phyloP scores from a whole-genome alignment of 2,113 vertebrate species.

The Merops nubicus region DNA sequence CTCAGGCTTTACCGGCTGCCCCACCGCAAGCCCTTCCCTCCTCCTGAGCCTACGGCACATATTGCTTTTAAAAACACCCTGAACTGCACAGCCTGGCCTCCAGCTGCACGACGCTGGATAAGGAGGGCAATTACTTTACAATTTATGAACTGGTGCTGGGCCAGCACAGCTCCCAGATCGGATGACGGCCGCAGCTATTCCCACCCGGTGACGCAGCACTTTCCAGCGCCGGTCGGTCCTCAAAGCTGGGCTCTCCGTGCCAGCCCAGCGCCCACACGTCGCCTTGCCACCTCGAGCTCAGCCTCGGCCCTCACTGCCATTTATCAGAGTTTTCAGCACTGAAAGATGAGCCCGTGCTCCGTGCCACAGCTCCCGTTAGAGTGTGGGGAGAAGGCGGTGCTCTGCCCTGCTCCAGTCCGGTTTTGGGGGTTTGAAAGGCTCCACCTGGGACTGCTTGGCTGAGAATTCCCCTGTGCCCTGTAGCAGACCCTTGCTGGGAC shows the following conservation, averaged over 20 bases:
- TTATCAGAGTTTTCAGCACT: conserved; percentile 57
- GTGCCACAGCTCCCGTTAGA: not conserved
- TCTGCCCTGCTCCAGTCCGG: not conserved
- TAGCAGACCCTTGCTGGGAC: conserved; percentile 32
- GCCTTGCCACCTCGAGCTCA: conserved; percentile 25
- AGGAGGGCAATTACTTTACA: conserved; percentile 65
- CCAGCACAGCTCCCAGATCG: conserved; percentile 54
- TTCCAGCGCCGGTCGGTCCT: conserved; percentile 14
- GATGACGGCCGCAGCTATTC: conserved; percentile 60
- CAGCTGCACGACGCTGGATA: conserved; percentile 22
- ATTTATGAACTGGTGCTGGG: conserved; percentile 68
- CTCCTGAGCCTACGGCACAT: not conserved
- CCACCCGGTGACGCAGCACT: conserved; percentile 68
- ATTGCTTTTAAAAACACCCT: not conserved
- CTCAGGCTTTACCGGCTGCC: not conserved
- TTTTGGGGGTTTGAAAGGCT: not conserved
- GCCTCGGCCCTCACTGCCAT: conserved; percentile 35
- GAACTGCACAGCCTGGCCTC: conserved; percentile 23
- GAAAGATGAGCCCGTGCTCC: conserved; percentile 11
- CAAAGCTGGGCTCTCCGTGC: conserved; percentile 32
- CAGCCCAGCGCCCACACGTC: not conserved
- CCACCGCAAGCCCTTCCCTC: not conserved
- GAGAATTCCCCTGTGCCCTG: not conserved
- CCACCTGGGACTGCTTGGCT: not conserved
- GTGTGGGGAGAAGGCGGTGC: not conserved